Percentiles rank a stretch among this genome's conserved stretches.
Evolutionary conservation across 2,113 vertebrate species (phyloP).

Genomic region (Ursus arctos): DNA sequence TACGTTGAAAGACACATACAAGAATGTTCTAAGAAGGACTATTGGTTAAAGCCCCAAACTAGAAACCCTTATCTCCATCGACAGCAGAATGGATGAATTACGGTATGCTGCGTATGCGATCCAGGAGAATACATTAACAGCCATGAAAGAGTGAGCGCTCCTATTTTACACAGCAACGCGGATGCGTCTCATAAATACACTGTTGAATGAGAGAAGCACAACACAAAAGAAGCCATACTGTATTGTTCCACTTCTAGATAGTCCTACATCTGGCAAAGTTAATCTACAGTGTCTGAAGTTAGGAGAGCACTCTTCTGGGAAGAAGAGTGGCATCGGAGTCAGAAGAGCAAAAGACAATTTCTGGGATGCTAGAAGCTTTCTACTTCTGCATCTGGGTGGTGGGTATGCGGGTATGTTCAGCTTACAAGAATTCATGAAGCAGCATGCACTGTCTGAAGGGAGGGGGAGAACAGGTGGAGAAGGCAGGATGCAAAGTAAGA

Average conservation of each 20-base stretch:
- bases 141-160: background rate
- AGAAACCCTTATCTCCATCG: background rate
- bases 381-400: background rate
- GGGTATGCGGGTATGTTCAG: background rate
- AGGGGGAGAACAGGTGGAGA: background rate
- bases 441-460: background rate
- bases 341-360: background rate
- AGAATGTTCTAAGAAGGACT: constrained; percentile 25
- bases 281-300: background rate
- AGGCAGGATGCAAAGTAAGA: background rate
- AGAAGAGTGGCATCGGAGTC: background rate
- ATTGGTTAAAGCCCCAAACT: background rate
- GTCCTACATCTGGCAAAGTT: background rate
- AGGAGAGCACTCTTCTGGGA: background rate
- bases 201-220: background rate
- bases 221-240: background rate
- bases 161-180: background rate
- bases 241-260: background rate
- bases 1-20: background rate
- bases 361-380: background rate
- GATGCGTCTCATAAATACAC: background rate
- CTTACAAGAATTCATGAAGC: background rate
- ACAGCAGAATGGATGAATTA: background rate
- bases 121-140: background rate
- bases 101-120: background rate